Percentiles rank a stretch among this genome's conserved stretches.
These are phyloP conservation scores for Manacus vitellinus DNA, from an alignment of 2,113 vertebrate genomes.

Conservation along the genomic window DNA sequence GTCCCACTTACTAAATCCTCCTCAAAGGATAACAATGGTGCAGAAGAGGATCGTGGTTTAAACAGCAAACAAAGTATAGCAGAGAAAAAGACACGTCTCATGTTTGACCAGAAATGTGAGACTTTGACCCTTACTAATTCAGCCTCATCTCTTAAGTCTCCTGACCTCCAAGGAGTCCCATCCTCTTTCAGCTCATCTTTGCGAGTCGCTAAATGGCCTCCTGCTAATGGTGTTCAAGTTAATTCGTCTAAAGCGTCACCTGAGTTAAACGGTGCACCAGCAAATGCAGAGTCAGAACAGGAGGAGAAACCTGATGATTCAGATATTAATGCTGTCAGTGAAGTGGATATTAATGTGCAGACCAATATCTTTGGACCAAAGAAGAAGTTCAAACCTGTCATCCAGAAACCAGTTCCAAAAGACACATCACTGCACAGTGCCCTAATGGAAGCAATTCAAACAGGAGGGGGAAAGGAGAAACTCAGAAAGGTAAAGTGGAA, in stretches of 20 bases:
- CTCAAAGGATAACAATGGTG: not conserved
- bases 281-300: not conserved
- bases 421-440: conserved; percentile 86
- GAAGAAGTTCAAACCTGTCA: conserved; percentile 87
- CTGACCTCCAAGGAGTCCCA: not conserved
- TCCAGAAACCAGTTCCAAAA: conserved; percentile 82
- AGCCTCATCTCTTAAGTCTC: not conserved
- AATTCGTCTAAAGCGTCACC: not conserved
- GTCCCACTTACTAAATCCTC: not conserved
- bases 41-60: conserved; percentile 1
- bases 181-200: not conserved
- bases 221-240: not conserved
- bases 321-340: not conserved
- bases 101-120: not conserved
- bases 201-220: conserved; percentile 9
- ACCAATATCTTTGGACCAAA: conserved; percentile 86
- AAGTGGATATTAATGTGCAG: conserved; percentile 10
- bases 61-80: conserved; percentile 1
- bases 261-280: not conserved
- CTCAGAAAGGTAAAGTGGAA: conserved; percentile 86
- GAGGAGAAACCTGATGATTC: conserved; percentile 4
- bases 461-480: conserved; percentile 79
- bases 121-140: not conserved
- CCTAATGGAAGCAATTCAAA: conserved; percentile 94
- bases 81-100: not conserved